These are phyloP conservation scores for Caretta caretta DNA, from an alignment of 2,113 vertebrate species.

Conservation along the genomic window DNA sequence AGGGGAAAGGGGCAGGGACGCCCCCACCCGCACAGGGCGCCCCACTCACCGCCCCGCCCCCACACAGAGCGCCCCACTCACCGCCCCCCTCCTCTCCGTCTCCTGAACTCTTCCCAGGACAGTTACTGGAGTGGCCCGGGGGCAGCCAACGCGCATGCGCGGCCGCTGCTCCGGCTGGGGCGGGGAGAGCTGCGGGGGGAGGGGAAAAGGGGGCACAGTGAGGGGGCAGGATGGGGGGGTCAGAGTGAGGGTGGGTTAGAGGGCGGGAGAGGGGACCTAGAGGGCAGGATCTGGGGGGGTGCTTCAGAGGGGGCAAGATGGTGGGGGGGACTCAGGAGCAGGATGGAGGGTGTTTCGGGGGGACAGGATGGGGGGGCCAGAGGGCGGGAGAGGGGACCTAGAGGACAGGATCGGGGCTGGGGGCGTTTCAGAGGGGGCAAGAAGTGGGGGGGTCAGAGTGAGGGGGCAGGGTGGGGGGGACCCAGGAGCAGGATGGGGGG, in stretches of 20 bases:
- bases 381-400: accelerated
- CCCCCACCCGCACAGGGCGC: not conserved
- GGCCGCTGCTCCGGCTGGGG: not conserved
- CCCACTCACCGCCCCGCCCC: not conserved
- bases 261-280: no score
- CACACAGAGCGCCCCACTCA: not conserved
- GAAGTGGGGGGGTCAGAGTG: not conserved
- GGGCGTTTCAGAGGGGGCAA: not conserved
- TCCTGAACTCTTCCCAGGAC: not conserved
- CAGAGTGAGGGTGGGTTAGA: not conserved
- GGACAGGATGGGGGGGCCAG: no score
- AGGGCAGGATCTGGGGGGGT: not conserved
- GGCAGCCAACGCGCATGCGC: slow-evolving; percentile 32
- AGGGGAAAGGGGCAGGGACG: not conserved
- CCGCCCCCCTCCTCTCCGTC: not conserved
- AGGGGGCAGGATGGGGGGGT: not conserved
- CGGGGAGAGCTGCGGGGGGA: not conserved
- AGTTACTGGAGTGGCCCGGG: not conserved
- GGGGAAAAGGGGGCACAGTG: not conserved
- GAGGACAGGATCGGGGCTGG: not conserved
- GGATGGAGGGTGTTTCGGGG: not conserved
- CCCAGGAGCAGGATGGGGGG: not conserved
- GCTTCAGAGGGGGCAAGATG: not conserved
- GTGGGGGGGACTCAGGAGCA: not conserved
- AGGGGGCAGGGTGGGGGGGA: not conserved